These are phyloP conservation scores for Zophobas atratus DNA, from an alignment of 1,140 invertebrate genomes.

Conservation along the genomic window DNA sequence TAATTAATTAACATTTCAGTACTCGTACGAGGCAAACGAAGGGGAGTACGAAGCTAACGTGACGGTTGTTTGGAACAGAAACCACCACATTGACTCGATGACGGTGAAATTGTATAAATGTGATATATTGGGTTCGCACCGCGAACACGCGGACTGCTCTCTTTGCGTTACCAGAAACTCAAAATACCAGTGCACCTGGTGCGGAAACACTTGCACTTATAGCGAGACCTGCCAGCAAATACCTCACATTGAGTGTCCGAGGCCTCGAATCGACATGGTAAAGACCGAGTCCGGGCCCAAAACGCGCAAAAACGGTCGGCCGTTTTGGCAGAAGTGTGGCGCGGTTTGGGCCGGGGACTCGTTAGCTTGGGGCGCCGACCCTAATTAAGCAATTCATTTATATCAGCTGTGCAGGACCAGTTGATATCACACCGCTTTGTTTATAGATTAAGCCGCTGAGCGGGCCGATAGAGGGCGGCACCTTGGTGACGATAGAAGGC, in stretches of 20 bases:
- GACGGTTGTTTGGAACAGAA: constrained; percentile 92
- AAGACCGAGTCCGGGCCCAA: constrained; percentile 39
- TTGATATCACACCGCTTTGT: not conserved
- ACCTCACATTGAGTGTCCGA: constrained; percentile 87
- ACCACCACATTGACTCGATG: constrained; percentile 92
- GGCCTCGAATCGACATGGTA: constrained; percentile 93
- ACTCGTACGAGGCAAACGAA: constrained; percentile 89
- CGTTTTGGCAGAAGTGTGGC: too few relatives aligned
- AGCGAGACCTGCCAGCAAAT: constrained; percentile 83
- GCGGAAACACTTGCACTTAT: constrained; percentile 88
- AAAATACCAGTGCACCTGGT: constrained; percentile 95
- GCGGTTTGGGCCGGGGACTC: too few relatives aligned
- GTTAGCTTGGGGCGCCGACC: too few relatives aligned
- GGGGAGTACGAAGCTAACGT: constrained; percentile 92
- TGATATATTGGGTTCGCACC: constrained; percentile 91
- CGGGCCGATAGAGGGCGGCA: constrained; percentile 97
- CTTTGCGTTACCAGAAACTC: constrained; percentile 91
- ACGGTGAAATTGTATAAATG: constrained; percentile 95
- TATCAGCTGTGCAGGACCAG: too few relatives aligned
- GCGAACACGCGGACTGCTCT: constrained; percentile 94
- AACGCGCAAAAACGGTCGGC: not conserved
- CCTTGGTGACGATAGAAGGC: constrained; percentile 95
- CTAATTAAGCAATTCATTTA: too few relatives aligned
- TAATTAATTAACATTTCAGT: constrained; percentile 70
- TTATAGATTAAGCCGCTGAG: constrained; percentile 90